These are phyloP conservation scores for Lordiphosa collinella DNA, from an alignment of 1,140 invertebrate species.

Conservation along the genomic window DNA sequence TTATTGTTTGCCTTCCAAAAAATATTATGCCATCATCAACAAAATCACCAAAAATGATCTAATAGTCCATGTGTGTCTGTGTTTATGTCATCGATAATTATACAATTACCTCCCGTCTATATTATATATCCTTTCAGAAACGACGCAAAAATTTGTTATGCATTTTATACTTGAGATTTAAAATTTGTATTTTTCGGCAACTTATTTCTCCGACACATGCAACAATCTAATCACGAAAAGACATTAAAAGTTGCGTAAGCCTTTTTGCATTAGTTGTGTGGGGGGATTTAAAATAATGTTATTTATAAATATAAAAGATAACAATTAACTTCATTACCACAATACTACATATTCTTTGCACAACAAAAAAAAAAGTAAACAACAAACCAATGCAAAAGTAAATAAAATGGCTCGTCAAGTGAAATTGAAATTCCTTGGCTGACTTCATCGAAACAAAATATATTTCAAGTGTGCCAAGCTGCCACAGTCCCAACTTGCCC, in stretches of 20 bases:
- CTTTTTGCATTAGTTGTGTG: slow-evolving; percentile 22
- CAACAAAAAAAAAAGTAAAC: slow-evolving; percentile 1
- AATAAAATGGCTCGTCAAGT: too few relatives aligned
- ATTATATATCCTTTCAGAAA: slow-evolving; percentile 49
- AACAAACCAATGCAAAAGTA: neutral
- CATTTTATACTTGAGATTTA: slow-evolving; percentile 65
- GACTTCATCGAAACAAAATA: slow-evolving; percentile 18
- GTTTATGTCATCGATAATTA: slow-evolving; percentile 68
- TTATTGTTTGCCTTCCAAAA: slow-evolving; percentile 18
- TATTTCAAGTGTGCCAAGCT: neutral
- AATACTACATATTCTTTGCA: neutral
- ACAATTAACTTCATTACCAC: slow-evolving; percentile 44
- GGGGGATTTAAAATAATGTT: slow-evolving; percentile 39
- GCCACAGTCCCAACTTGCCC: too few relatives aligned
- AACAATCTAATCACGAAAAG: slow-evolving; percentile 56
- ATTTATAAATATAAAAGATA: slow-evolving; percentile 48
- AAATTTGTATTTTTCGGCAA: slow-evolving; percentile 19
- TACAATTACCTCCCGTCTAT: slow-evolving; percentile 36
- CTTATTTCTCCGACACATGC: slow-evolving; percentile 36
- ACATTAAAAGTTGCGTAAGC: slow-evolving; percentile 53
- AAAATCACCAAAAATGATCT: slow-evolving; percentile 53
- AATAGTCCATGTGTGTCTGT: slow-evolving; percentile 29
- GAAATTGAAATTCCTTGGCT: neutral
- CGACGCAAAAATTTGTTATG: slow-evolving; percentile 56
- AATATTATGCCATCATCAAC: slow-evolving; percentile 62